Evolutionary conservation across 2,888 invertebrate genomes (phyloP).

Genomic region (Auanema freiburgensis): DNA sequence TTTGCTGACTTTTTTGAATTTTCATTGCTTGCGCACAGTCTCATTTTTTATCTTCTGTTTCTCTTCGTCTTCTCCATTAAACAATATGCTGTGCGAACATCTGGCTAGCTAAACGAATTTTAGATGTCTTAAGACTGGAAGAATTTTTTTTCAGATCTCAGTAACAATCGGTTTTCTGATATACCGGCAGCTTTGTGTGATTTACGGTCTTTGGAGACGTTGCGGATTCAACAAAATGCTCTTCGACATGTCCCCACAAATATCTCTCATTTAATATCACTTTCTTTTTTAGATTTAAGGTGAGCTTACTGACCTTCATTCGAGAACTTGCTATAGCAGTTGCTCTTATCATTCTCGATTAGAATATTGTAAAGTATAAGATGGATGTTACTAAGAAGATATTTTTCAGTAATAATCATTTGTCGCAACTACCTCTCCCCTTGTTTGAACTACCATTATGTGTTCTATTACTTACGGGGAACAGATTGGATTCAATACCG

Average conservation of each 20-base stretch:
- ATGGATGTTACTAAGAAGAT: neutral
- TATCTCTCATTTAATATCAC: constrained; percentile 17
- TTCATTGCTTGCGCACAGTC: too few relatives aligned
- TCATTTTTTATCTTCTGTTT: too few relatives aligned
- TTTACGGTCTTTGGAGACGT: constrained; percentile 19
- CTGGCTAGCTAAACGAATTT: neutral
- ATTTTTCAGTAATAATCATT: constrained; percentile 23
- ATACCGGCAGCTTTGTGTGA: constrained; percentile 32
- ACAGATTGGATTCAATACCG: constrained; percentile 22
- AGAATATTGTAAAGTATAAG: neutral
- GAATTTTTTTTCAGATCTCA: constrained; percentile 33
- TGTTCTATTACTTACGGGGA: constrained; percentile 20
- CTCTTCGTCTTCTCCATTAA: too few relatives aligned
- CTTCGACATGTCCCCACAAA: constrained; percentile 18
- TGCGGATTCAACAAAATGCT: constrained; percentile 12
- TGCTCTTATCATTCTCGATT: too few relatives aligned
- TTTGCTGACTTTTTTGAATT: too few relatives aligned
- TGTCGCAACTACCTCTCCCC: constrained; percentile 14
- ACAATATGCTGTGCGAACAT: too few relatives aligned
- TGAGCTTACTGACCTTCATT: constrained; percentile 4
- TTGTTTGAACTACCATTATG: constrained; percentile 26
- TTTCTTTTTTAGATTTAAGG: constrained; percentile 25
- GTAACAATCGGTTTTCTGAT: constrained; percentile 35
- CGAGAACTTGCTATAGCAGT: neutral
- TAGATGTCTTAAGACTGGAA: neutral